phyloP scores from a whole-genome alignment of 2,888 invertebrate genomes.

The Drosophila helvetica region DNA sequence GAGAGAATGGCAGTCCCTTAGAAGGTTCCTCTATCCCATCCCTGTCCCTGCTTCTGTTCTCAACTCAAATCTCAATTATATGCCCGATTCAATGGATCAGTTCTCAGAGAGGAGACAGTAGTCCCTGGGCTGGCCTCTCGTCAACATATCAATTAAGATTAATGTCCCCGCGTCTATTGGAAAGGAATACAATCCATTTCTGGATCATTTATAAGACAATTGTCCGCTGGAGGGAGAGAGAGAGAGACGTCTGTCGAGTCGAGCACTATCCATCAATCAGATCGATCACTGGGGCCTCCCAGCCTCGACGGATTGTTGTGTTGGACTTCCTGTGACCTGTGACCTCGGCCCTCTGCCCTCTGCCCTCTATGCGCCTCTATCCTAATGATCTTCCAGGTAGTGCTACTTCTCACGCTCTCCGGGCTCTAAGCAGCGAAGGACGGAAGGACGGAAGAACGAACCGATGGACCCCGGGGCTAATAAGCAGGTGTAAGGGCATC shows the following conservation, averaged over 20 bases:
- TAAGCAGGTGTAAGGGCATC: slow-evolving; percentile 62
- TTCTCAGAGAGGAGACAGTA: slow-evolving; percentile 1
- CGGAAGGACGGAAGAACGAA: slow-evolving; percentile 2
- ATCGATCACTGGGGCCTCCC: slow-evolving; percentile 9
- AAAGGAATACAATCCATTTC: slow-evolving; percentile 16
- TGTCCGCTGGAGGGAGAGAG: not conserved
- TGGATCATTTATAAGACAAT: slow-evolving; percentile 54
- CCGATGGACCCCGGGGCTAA: slow-evolving; percentile 58
- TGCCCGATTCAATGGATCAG: slow-evolving; percentile 2
- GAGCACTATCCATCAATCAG: slow-evolving; percentile 50
- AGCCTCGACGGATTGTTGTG: slow-evolving; percentile 8
- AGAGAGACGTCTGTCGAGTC: slow-evolving; percentile 15
- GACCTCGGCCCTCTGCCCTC: slow-evolving; percentile 18
- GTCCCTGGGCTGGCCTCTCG: slow-evolving; percentile 8
- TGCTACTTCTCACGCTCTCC: slow-evolving; percentile 36
- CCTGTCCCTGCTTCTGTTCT: slow-evolving; percentile 5
- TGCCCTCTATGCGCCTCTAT: slow-evolving; percentile 7
- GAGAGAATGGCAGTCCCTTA: too few species aligned
- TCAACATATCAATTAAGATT: slow-evolving; percentile 65
- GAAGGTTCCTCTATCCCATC: too few species aligned
- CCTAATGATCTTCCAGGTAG: slow-evolving; percentile 46
- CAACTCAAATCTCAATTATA: slow-evolving; percentile 18
- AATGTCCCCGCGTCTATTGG: slow-evolving; percentile 47
- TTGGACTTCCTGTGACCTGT: slow-evolving; percentile 40
- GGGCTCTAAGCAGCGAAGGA: too few species aligned